Evolutionary conservation across 2,888 invertebrate species (phyloP).

Genomic region (Ferdinandea cuprea): DNA sequence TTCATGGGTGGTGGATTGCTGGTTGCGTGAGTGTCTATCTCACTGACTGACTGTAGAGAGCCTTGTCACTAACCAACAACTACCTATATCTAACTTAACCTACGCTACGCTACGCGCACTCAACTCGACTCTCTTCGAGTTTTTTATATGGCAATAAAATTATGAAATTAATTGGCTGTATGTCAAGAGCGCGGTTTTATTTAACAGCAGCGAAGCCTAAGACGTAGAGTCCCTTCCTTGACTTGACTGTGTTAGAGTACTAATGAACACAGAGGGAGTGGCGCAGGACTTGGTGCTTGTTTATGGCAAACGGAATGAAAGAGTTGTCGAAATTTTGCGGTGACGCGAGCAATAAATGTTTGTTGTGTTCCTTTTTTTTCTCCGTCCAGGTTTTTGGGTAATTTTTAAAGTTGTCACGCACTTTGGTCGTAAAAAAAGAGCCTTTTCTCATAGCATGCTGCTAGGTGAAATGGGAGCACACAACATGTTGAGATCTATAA

Average conservation of each 20-base stretch:
- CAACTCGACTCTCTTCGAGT: background rate
- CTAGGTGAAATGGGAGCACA: constrained; percentile 8
- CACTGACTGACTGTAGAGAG: constrained; percentile 28
- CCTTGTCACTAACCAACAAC: constrained; percentile 9
- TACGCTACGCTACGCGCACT: too few relatives aligned
- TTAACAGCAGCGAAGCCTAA: constrained; percentile 14
- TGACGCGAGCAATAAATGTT: constrained; percentile 47
- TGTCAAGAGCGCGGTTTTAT: constrained; percentile 66
- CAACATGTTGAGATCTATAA: constrained; percentile 11
- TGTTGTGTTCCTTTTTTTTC: background rate
- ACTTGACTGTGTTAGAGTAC: background rate
- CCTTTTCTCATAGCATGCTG: too few relatives aligned
- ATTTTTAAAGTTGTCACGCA: constrained; percentile 57
- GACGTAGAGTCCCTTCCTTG: background rate
- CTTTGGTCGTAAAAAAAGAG: constrained; percentile 42
- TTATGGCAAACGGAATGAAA: constrained; percentile 25
- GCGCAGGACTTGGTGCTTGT: constrained; percentile 29
- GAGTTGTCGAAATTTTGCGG: constrained; percentile 52
- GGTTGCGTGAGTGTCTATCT: constrained; percentile 63
- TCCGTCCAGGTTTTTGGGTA: constrained; percentile 32
- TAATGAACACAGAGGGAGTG: constrained; percentile 35
- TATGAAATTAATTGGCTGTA: constrained; percentile 71
- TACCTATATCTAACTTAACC: background rate
- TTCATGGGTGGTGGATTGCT: constrained; percentile 46
- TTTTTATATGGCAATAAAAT: constrained; percentile 62